Percentiles rank a stretch among this genome's conserved stretches.
phyloP scores from a whole-genome alignment of 2,888 invertebrate species.

The Parnassius smintheus region DNA sequence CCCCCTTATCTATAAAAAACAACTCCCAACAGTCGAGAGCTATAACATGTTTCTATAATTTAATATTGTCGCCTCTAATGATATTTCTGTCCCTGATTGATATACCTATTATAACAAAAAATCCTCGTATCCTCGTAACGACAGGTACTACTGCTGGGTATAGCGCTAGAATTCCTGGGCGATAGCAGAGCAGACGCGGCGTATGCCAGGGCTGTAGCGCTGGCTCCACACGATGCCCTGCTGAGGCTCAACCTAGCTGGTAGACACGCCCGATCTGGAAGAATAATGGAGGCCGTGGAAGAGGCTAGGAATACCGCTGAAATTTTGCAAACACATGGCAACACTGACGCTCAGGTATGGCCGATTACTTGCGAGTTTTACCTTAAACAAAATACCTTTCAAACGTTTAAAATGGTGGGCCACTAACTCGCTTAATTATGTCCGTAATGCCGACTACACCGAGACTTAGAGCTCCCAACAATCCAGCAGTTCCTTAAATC shows the following conservation, averaged over 20 bases:
- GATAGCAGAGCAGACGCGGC: constrained; percentile 67
- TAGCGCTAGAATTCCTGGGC: constrained; percentile 63
- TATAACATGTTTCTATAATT: too few relatives aligned
- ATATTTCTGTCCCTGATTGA: too few relatives aligned
- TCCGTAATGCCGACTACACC: too few relatives aligned
- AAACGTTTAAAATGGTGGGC: too few relatives aligned
- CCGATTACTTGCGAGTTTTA: neutral
- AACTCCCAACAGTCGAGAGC: too few relatives aligned
- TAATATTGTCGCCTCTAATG: too few relatives aligned
- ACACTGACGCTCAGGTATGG: constrained; percentile 55
- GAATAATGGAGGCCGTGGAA: constrained; percentile 47
- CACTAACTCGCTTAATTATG: too few relatives aligned
- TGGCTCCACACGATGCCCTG: constrained; percentile 59
- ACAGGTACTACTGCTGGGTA: constrained; percentile 66
- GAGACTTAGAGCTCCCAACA: too few relatives aligned
- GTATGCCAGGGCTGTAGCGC: constrained; percentile 50
- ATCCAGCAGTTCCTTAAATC: too few relatives aligned
- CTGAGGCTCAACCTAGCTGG: constrained; percentile 64
- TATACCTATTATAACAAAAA: neutral
- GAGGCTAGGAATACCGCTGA: constrained; percentile 48
- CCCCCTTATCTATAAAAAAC: too few relatives aligned
- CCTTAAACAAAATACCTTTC: too few relatives aligned
- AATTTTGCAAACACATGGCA: constrained; percentile 47
- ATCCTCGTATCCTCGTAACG: neutral
- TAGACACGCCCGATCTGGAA: constrained; percentile 56